Evolutionary conservation across 2,888 invertebrate genomes (phyloP).

Genomic region (Tethea ocularis): DNA sequence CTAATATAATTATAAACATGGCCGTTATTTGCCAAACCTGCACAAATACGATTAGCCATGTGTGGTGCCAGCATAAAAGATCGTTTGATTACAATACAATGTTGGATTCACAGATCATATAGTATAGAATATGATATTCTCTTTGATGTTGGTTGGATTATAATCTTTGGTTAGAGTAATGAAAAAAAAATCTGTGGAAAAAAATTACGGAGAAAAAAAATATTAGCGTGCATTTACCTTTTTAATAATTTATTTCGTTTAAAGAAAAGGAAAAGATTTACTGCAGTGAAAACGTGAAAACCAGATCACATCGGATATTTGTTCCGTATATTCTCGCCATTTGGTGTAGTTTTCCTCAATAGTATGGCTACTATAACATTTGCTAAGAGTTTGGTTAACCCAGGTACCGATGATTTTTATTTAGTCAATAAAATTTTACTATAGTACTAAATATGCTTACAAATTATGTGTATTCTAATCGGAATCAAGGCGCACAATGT

Average conservation of each 20-base stretch:
- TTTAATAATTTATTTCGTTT: not conserved
- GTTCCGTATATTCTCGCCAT: conserved; percentile 13
- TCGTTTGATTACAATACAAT: too few relatives aligned
- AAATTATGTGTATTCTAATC: conserved; percentile 30
- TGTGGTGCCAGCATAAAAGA: too few relatives aligned
- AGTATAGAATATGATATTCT: too few relatives aligned
- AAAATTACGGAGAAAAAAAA: not conserved
- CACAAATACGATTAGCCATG: too few relatives aligned
- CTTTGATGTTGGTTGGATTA: too few relatives aligned
- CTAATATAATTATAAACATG: too few relatives aligned
- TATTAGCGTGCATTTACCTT: not conserved
- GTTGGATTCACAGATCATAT: too few relatives aligned
- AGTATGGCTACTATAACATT: conserved; percentile 74
- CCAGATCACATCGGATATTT: not conserved
- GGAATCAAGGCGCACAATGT: too few relatives aligned
- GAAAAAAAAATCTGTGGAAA: not conserved
- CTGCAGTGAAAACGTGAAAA: not conserved
- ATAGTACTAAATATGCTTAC: not conserved
- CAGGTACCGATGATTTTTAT: conserved; percentile 50
- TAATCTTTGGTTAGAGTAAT: too few relatives aligned
- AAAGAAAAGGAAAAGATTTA: not conserved
- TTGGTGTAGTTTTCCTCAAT: conserved; percentile 39
- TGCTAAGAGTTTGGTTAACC: conserved; percentile 80
- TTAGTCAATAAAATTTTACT: not conserved
- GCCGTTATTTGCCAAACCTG: too few relatives aligned